Base-by-base conservation (phyloP, 2,888 invertebrate species). In the Malthinus flaveolus region DNA sequence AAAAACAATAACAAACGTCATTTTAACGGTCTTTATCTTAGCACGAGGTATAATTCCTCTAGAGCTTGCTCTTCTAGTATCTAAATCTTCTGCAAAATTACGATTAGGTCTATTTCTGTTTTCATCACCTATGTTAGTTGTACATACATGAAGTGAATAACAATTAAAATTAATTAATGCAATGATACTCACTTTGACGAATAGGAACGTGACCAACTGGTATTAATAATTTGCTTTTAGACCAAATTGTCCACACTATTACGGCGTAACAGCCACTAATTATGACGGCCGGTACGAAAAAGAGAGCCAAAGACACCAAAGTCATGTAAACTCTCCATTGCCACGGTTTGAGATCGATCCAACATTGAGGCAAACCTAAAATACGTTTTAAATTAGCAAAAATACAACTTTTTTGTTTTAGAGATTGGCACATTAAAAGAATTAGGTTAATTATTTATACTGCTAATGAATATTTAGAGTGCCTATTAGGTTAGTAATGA, bases 11-110 rank as follows among this genome's bases (percentile, higher is more conserved):
- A 95, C 95, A 68, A 97, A 90, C 0, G 97, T 97, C 95, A 97
- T 97, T 80, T 97, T 96, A 62, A 97, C 93, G 10, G 95, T 96
- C 83, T 97, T 97, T 70, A 97, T 93, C 82, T 96, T 96, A 32
- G 97, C 97, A 62, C 93, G 86, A 0, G 96, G 96, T 72, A 97
- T 96, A 60, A 96, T 88, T 42, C 96, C 97, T 48, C 95, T 83
- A 15, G 95, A 95, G 75, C 95, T 95, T 1, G 93, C 93, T 45
- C 94, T 82, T 12, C 93, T 82, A 44, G 87, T 87, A 50, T 78
- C 77, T 59, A 77, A 71, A 4, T 78, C 77, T 31, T 77, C 77
- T 44, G 73, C 68, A 50, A 71, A 73, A 47, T 68, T 68, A 32
- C 75, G 65, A 12, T 71, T 69, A 32, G 71, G 68, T 45, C 74